phyloP scores from a whole-genome alignment of 2,888 invertebrate genomes.

The Notocelia uddmanniana region DNA sequence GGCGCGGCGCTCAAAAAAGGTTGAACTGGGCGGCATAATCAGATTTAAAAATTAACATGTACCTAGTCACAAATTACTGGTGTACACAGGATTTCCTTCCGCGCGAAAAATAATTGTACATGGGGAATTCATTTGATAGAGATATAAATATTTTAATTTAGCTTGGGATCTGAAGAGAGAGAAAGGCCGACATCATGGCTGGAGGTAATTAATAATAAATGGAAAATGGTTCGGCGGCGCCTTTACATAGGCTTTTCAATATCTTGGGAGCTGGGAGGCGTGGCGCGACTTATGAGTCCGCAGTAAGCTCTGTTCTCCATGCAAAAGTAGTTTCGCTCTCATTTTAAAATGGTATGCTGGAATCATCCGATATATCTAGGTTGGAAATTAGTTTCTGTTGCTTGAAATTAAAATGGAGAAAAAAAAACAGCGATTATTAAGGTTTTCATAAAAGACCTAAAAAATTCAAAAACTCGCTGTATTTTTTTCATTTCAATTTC shows the following conservation, averaged over 20 bases:
- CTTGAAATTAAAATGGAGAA: too few relatives aligned
- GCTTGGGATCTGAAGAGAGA: background rate
- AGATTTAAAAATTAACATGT: slow-evolving; percentile 52
- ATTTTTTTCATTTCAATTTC: too few relatives aligned
- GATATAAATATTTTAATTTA: background rate
- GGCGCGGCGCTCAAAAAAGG: slow-evolving; percentile 59
- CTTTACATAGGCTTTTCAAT: background rate
- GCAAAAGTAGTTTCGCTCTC: too few relatives aligned
- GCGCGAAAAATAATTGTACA: background rate
- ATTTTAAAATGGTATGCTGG: too few relatives aligned
- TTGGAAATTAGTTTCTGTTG: too few relatives aligned
- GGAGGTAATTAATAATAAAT: background rate
- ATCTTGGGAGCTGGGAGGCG: background rate
- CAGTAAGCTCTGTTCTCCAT: too few relatives aligned
- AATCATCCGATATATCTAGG: too few relatives aligned
- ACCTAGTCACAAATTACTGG: slow-evolving; percentile 18
- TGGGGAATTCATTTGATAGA: background rate
- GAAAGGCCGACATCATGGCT: background rate
- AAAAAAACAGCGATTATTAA: too few relatives aligned
- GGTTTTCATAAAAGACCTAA: too few relatives aligned
- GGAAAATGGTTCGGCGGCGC: background rate
- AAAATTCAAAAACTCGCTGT: too few relatives aligned
- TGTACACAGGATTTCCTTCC: background rate
- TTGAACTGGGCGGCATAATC: slow-evolving; percentile 51
- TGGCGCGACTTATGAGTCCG: background rate